Evolutionary conservation across 2,113 vertebrate genomes (phyloP), one percentile per base, ranked within the genome.

Genomic region (Narcine bancroftii): DNA sequence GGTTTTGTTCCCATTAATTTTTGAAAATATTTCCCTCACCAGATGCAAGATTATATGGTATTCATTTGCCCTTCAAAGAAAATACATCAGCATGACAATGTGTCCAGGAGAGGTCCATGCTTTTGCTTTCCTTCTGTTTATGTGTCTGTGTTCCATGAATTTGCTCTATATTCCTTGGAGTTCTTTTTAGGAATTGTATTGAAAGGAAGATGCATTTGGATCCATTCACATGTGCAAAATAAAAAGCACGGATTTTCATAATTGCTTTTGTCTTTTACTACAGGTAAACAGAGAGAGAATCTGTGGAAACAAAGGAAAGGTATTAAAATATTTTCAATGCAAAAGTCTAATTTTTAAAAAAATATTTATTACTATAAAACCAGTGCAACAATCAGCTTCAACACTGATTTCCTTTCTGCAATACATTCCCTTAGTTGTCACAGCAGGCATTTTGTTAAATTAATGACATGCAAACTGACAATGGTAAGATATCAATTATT

Each of bases 171-270:
- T 91, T 91, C 89, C 89, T 29, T 15, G 36, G 89, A 47, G 29
- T 91, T 47, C 42, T 47, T 66, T 69, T 69, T 15, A 42, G 63
- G 63, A 66, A 91, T 66, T 26, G 71, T 33, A 21, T 91, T 91
- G 89, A 45, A 69, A 69, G 42, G 63, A 21, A 69, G 65, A 91
- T 91, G 63, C 89, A 66, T 91, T n/a, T 91, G 63, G 39, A 91
- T 91, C 89, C 89, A 91, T 91, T 36, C 89, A 91, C 89, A 91
- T 69, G 89, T 91, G 89, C 89, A 91, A 91, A 91, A 91, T 91
- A 91, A 66, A 91, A 91, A 91, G 89, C 65, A 69, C 66, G 63
- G 89, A 91, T 91, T 91, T 65, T 91, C 89, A 45, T 33, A 71
- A 45, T 53, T 91, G 63, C 63, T 71, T 69, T 91, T 69, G 24